Base-by-base conservation (phyloP, 2,888 invertebrate genomes). In the Acleris holmiana region DNA sequence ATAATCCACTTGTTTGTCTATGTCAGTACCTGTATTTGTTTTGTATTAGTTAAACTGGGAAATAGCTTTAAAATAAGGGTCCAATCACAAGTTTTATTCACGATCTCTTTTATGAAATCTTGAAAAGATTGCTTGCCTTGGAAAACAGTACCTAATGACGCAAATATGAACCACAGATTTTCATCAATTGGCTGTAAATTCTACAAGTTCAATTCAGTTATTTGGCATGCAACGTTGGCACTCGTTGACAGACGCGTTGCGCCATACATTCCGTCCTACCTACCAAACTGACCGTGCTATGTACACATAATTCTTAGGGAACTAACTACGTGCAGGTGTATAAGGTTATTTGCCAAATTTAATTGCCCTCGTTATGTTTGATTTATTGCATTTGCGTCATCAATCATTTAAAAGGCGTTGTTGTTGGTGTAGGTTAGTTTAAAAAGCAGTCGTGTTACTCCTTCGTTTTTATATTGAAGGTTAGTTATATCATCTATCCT, bases 161-260 rank as follows among this genome's bases (percentile, higher is more conserved):
- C n/a, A 17, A 41, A 17, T 55, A 53, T 53, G 15, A 15, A 6
- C 19, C 35, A 17, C 18, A 19, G 29, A 29, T 57, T 62, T 57
- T 50, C 62, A 51, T 57, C 62, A 62, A 62, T 56, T 62, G 56
- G 62, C 62, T 62, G 56, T 49, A 49, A 56, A 50, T 62, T 41
- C 49, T 8, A 49, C 56, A 80, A 76, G 75, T 78, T 77, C 76
- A 75, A 68, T 35, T 62, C 68, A 73, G 72, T 63, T 70, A 77
- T 76, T 86, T 86, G 86, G 86, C 88, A 85, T 71, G 72, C 68
- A 67, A 65, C 67, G 70, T 78, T 87, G 88, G 87, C 88, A 88
- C 66, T 25, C 63, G 74, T 49, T 76, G 77, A 74, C 76, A 75
- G 75, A 70, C 67, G 50, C 21, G 68, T 80, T 82, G 78, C 82